Base-by-base conservation (phyloP, 64 coral and sea anemone species). In the Exaiptasia diaphana region DNA sequence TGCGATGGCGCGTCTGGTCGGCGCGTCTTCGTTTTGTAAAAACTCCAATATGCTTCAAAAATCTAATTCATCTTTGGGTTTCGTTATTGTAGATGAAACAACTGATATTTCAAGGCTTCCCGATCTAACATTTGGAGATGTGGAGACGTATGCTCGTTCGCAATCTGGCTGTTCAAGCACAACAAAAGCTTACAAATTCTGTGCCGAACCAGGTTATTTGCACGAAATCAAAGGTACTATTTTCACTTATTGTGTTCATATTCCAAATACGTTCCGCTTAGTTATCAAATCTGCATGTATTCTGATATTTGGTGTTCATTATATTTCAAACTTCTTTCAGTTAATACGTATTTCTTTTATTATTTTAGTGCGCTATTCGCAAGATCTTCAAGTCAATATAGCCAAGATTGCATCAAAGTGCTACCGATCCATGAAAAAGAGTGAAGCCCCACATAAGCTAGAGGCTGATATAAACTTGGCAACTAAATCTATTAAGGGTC, bases 151-250 rank as follows among this genome's bases (percentile, higher is more conserved):
- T 43, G 53, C 76, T 6, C 28, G n/a, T 61, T 0, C 59, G 50
- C 0, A 64, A 35, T 61, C 76, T 43, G 53, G 76, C 29, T 79
- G 76, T 79, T 5, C 24, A 59, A 62, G 57, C 54, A 79, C 76
- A 13, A 5, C 54, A 18, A 79, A 79, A 44, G 76, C 76, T 5
- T 61, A 61, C 33, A 79, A 79, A 21, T 79, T 79, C 62, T 61
- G 53, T 38, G 76, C 76, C 18, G 53, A 79, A 61, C 76, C 76
- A 44, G 76, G 76, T 36, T 62, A 62, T 79, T 64, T 79, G 34
- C 55, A 63, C 38, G 38, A 79, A 36, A 38, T 63, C 38, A 80
- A 80, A 64, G 77, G 77, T 64, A 80, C n/a, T n/a, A n/a, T n/a
- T n/a, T n/a, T n/a, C n/a, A n/a, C n/a, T n/a, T n/a, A n/a, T n/a